Evolutionary conservation across 2,797 vertebrate species (phyloP), one percentile per base, ranked within the genome.

Genomic region (Margarornis squamiger): DNA sequence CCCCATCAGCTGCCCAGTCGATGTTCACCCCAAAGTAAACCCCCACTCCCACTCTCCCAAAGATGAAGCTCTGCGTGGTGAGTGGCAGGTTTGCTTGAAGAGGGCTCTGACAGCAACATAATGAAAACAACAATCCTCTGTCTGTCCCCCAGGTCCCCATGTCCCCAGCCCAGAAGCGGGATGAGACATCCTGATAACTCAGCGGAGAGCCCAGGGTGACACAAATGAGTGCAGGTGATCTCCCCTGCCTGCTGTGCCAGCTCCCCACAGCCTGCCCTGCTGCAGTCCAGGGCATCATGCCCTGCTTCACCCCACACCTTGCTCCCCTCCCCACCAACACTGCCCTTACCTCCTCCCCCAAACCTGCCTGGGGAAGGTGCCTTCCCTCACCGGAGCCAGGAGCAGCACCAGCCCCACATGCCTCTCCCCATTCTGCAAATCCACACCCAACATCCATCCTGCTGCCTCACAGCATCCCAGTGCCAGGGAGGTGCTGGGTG

Each of bases 31-130:
- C 23, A 7, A 48, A 66, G 39, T 29, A 88, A 90, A 88, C 14
- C 32, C 1, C 0, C 30, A 13, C 12, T 22, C 3, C 5, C 0
- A 0, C 7, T 26, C 48, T 77, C 74, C 62, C 54, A 26, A 15
- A 43, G 49, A 29, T 1, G 0, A 66, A 49, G 29, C 2, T 10
- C 22, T 29, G 39, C 4, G 1, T 11, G 16, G 30, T 6, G 7
- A 62, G 36, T 5, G 6, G 82, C 48, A 34, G 17, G 14, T 67
- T 43, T 57, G 61, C n/a, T 55, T 30, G 41, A 49, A 58, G 49
- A 65, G 46, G 22, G 66, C 19, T 75, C 54, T 41, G 41, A 71
- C 1, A 7, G 34, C 1, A 7, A 41, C 5, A 12, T 73, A 49
- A 16, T 2, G 0, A 58, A 20, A 39, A n/a, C 41, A 63, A 12